Evolutionary conservation across 2,113 vertebrate species (phyloP), one percentile per base, ranked within the genome.

Genomic region (Nibea coibor): DNA sequence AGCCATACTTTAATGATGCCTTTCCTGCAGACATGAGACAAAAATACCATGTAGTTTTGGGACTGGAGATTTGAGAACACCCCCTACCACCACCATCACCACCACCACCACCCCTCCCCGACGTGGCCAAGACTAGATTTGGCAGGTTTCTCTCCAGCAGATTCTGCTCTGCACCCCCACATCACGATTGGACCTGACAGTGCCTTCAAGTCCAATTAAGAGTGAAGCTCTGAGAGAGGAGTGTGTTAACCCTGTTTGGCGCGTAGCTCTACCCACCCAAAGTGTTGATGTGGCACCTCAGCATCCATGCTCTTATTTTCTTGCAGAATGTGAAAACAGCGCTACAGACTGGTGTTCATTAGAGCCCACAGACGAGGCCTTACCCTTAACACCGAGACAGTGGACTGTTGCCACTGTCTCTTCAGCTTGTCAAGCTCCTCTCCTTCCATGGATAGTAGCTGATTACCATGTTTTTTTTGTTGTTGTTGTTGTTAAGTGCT

Each of bases 161-260:
- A 86, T 84, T 84, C 74, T 76, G 82, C 85, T 82, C 85, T 81
- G 78, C 90, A 87, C 86, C 90, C 90, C 92, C 82, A 66, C 85
- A 84, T 87, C 78, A 81, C 87, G 80, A 95, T 94, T 92, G 90
- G 91, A 92, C 89, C 87, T 94, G 93, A 95, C 93, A 93, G 88
- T 91, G 91, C 91, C 93, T 94, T 95, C 93, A 92, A 93, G 91
- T 93, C 92, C 91, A 92, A 94, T 95, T 94, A 94, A 87, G 86
- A 94, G 73, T 91, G 89, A 87, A 69, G 83, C 88, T 90, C 87
- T 72, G 81, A 86, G 81, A 86, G 89, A 89, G 86, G 54, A 87
- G 90, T 84, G 87, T 84, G 91, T 92, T 93, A 92, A 94, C 90
- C 86, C 86, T 87, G 84, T 85, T 91, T 90, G 85, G 88, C 83